phyloP scores from a whole-genome alignment of 2,113 vertebrate genomes.

The Nibea albiflora region DNA sequence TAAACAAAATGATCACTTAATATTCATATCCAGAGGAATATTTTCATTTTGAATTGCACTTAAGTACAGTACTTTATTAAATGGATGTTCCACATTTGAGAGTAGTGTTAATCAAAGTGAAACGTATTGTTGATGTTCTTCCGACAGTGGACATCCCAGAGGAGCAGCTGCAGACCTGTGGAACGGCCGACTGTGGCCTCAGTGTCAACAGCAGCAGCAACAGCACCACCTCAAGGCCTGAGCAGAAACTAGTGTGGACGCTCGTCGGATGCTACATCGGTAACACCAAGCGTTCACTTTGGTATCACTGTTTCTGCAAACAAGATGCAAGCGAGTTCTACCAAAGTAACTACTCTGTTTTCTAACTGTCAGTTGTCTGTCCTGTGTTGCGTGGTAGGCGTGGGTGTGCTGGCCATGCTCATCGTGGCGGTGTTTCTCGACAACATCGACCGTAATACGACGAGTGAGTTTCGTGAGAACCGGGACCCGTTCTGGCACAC shows the following conservation, averaged over 20 bases:
- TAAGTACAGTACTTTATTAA: too few relatives aligned
- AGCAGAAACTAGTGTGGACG: slow-evolving; percentile 84
- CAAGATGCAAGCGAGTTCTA: too few relatives aligned
- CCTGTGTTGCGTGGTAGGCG: slow-evolving; percentile 80
- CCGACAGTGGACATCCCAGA: slow-evolving; percentile 79
- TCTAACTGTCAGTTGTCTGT: not conserved
- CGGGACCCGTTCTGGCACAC: slow-evolving; percentile 83
- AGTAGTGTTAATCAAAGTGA: not conserved
- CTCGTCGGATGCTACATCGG: slow-evolving; percentile 93
- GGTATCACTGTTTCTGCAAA: not conserved
- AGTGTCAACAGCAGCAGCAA: not conserved
- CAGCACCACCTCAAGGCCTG: slow-evolving; percentile 76
- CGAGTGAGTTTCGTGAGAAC: slow-evolving; percentile 75
- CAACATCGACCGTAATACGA: slow-evolving; percentile 79
- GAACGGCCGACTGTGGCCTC: slow-evolving; percentile 85
- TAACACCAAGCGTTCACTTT: slow-evolving; percentile 51
- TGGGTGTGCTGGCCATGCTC: slow-evolving; percentile 90
- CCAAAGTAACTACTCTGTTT: not conserved
- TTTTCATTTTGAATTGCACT: not conserved
- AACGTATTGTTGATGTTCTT: not conserved
- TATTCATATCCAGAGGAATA: not conserved
- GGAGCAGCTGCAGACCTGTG: slow-evolving; percentile 85
- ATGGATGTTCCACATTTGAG: too few relatives aligned
- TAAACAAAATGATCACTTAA: not conserved
- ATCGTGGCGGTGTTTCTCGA: slow-evolving; percentile 89